phyloP scores from a whole-genome alignment of 2,113 vertebrate genomes.

The Takifugu bimaculatus region DNA sequence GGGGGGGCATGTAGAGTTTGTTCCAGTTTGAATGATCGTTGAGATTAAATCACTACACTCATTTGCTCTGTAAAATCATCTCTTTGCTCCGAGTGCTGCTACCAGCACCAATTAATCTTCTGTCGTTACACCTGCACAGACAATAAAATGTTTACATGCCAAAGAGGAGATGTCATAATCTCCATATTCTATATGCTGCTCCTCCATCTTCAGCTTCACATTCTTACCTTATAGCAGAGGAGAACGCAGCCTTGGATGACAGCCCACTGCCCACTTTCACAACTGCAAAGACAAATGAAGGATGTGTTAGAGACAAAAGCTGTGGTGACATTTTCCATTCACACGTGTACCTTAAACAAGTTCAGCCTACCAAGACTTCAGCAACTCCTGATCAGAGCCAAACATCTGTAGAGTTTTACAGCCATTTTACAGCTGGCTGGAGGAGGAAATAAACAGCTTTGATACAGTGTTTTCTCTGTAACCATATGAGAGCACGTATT shows the following conservation, averaged over 20 bases:
- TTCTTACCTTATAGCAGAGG: slow-evolving; percentile 61
- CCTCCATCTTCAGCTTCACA: background rate
- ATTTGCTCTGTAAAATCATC: no score
- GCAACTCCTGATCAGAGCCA: background rate
- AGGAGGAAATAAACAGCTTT: no score
- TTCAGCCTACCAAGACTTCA: background rate
- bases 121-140: background rate
- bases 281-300: slow-evolving; percentile 51
- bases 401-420: no score
- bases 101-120: no score
- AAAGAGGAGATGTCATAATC: background rate
- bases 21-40: no score
- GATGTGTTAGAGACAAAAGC: slow-evolving; percentile 8
- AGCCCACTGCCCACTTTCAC: slow-evolving; percentile 65
- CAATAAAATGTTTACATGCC: background rate
- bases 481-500: no score
- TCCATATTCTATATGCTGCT: no score
- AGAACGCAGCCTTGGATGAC: slow-evolving; percentile 46
- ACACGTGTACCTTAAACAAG: background rate
- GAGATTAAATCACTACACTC: no score
- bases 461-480: no score
- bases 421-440: no score
- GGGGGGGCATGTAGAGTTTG: no score
- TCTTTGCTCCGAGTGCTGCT: no score
- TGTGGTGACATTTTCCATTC: background rate